Base-by-base conservation (phyloP, 2,113 vertebrate genomes). In the Carassius gibelio region DNA sequence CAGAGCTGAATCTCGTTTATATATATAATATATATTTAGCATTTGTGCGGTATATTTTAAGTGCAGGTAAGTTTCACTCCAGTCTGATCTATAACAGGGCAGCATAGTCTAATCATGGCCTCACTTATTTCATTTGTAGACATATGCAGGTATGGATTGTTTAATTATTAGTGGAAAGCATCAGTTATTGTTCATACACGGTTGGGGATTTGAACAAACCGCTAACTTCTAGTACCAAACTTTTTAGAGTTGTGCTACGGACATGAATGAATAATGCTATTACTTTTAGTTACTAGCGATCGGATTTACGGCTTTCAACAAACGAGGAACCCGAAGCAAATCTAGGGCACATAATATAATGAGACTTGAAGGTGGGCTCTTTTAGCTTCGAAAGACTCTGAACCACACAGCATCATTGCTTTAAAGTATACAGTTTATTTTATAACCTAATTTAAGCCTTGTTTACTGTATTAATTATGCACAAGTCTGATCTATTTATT, bases 21-120 rank as follows among this genome's bases (percentile, higher is more conserved):
- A 26, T 26, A 26, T 26, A 26, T 26, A 26, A 26, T 26, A 26
- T 26, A 26, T 26, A 26, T 26, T 52, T n/a, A 14, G 74, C 30
- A 30, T 52, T 52, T 75, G 23, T 75, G 19, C 48, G 1, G 13
- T 57, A 19, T 68, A 19, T 68, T 82, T 57, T 23, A 50, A 38
- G 45, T 38, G 19, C 17, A 38, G 81, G 81, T 72, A 82, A 71
- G 81, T 82, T 82, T 72, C 45, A 36, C 62, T 55, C 30, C 11
- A 8, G 48, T 21, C 14, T 3, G 8, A 71, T 21, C 5, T 38
- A 13, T 55, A 76, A 55, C 23, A 30, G 19, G 36, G 64, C 17
- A 42, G 48, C 19, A n/a, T 19, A 2, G 38, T 26, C 36, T 66
- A 9, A 81, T 15, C 21, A 64, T 50, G 21, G 78, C 38, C 52